Percentiles rank a stretch among this genome's conserved stretches.
phyloP scores from a whole-genome alignment of 2,797 vertebrate genomes.

The Channallabes apus region DNA sequence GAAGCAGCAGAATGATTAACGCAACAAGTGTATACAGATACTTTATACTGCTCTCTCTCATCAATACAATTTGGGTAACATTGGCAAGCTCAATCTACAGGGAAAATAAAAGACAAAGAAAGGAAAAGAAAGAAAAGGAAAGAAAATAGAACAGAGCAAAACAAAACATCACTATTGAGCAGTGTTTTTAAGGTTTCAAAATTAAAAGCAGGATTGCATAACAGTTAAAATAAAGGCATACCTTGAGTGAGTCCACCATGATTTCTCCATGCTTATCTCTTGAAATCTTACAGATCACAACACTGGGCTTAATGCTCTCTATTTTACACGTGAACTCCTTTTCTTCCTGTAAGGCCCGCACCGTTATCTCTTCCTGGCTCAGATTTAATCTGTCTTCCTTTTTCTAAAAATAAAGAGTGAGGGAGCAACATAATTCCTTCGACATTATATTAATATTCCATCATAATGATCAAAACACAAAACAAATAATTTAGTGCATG shows the following conservation, averaged over 20 bases:
- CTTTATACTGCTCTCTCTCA: not conserved
- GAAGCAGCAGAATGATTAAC: slow-evolving; percentile 41
- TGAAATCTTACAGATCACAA: slow-evolving; percentile 61
- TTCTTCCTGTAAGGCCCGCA: slow-evolving; percentile 65
- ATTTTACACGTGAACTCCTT: slow-evolving; percentile 58
- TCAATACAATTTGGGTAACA: slow-evolving; percentile 46
- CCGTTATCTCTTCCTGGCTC: slow-evolving; percentile 71
- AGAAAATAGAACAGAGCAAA: slow-evolving; percentile 37
- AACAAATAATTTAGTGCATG: not conserved
- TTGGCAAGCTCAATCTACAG: slow-evolving; percentile 80
- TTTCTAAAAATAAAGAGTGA: slow-evolving; percentile 76
- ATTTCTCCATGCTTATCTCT: rapidly evolving
- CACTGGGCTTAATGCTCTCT: slow-evolving; percentile 61
- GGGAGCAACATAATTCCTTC: not conserved
- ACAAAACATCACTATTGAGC: not conserved
- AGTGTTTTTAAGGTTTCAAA: not conserved
- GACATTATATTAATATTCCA: not conserved
- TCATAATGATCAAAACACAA: not conserved
- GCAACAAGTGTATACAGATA: slow-evolving; percentile 9
- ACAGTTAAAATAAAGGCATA: slow-evolving; percentile 46
- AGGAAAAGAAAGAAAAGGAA: too few relatives aligned
- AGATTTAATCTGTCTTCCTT: slow-evolving; percentile 80
- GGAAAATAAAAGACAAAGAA: too few relatives aligned
- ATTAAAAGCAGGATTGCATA: not conserved
- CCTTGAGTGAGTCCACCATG: slow-evolving; percentile 55